phyloP scores from a whole-genome alignment of 2,113 vertebrate genomes.

The Gymnogyps californianus region DNA sequence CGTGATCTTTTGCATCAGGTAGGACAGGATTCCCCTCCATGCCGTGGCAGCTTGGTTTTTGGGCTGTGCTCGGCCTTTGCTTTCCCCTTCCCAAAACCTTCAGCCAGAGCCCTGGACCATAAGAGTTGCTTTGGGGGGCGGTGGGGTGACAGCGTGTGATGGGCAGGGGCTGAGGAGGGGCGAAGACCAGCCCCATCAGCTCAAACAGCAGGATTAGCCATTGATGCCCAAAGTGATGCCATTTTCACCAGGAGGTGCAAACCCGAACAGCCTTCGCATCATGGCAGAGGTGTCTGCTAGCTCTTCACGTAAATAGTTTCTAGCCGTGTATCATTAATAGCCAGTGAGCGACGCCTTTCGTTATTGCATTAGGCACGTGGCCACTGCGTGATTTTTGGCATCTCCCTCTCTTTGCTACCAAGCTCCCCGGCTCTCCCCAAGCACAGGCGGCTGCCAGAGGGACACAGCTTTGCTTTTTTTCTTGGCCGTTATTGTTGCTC shows the following conservation, averaged over 20 bases:
- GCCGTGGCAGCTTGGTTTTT: fast-evolving
- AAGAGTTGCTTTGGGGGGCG: neutral
- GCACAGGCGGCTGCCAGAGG: neutral
- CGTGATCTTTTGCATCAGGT: neutral
- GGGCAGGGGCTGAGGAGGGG: neutral
- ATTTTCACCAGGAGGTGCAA: neutral
- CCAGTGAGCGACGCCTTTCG: neutral
- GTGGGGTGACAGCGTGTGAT: neutral
- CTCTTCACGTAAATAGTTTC: neutral
- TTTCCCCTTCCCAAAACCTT: neutral
- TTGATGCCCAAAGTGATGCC: neutral
- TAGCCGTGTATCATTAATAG: fast-evolving
- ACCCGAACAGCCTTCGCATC: fast-evolving
- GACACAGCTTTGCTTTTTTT: neutral
- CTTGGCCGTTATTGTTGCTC: neutral
- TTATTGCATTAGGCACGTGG: neutral
- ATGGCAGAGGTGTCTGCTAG: neutral
- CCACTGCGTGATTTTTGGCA: fast-evolving
- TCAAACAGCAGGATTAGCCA: neutral
- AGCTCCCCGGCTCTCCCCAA: fast-evolving
- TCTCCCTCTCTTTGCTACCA: neutral
- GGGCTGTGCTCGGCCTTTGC: neutral
- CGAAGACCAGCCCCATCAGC: neutral
- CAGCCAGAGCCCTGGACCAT: neutral
- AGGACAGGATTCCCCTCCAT: neutral